Percentiles rank a stretch among this genome's conserved stretches.
Conservation (phyloP, 2,113 vertebrate species). For the rat (Rattus norvegicus) region GRCr8 NC_086020.1:243646501-243647000, state of each 20-base stretch:
- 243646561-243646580: conserved; percentile 61
- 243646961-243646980: conserved; percentile 32
- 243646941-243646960: background rate
- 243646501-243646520: conserved; percentile 72
- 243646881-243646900: background rate
- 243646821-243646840: conserved; percentile 60
- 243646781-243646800: conserved; percentile 42
- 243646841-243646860: conserved; percentile 28
- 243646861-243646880: background rate
- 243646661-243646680: conserved; percentile 33
- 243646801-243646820: conserved; percentile 40
- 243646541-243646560: conserved; percentile 65
- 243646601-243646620: conserved; percentile 48
- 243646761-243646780: background rate
- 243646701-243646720: background rate
- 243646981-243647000: conserved; percentile 62
- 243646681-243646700: conserved; percentile 14
- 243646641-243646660: conserved; percentile 1
- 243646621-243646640: conserved; percentile 50
- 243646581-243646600: background rate
- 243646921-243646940: conserved; percentile 51
- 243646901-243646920: background rate
- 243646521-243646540: conserved; percentile 66
- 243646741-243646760: background rate
- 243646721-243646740: conserved; percentile 40